Evolutionary conservation across 2,113 vertebrate genomes (phyloP).

Genomic region (Osmerus mordax): DNA sequence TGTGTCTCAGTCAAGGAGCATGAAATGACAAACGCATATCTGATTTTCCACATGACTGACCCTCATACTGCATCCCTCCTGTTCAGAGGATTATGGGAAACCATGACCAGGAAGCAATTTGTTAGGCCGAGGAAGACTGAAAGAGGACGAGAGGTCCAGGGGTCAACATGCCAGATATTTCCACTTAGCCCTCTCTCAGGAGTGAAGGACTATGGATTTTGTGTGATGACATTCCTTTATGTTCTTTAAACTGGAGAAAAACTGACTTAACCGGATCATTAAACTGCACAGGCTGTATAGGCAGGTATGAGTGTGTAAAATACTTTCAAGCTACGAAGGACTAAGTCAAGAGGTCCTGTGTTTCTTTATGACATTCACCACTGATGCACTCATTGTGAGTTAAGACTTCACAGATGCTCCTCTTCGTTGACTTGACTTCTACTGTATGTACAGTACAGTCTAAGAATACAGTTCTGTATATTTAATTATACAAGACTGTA

Average conservation of each 20-base stretch:
- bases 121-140: conserved; percentile 53
- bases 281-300: conserved; percentile 20
- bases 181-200: conserved; percentile 45
- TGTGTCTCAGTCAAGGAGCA: neutral
- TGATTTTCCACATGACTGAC: conserved; percentile 43
- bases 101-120: conserved; percentile 71
- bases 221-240: conserved; percentile 14
- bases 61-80: conserved; percentile 27
- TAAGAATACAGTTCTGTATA: no score
- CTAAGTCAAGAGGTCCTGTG: conserved; percentile 5
- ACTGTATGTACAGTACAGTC: no score
- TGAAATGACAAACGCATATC: conserved; percentile 28
- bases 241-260: conserved; percentile 20
- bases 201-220: conserved; percentile 36
- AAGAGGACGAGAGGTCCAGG: conserved; percentile 23
- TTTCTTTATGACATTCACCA: conserved; percentile 15
- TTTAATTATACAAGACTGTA: no score
- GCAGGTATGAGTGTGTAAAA: conserved; percentile 1
- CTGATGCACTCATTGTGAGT: neutral
- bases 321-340: neutral
- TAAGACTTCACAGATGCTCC: neutral
- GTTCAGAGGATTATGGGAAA: conserved; percentile 55
- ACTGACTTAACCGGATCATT: conserved; percentile 13
- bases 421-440: no score
- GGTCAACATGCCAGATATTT: conserved; percentile 58